Evolutionary conservation across 2,888 invertebrate genomes (phyloP).

Genomic region (Tachystola acroxantha): DNA sequence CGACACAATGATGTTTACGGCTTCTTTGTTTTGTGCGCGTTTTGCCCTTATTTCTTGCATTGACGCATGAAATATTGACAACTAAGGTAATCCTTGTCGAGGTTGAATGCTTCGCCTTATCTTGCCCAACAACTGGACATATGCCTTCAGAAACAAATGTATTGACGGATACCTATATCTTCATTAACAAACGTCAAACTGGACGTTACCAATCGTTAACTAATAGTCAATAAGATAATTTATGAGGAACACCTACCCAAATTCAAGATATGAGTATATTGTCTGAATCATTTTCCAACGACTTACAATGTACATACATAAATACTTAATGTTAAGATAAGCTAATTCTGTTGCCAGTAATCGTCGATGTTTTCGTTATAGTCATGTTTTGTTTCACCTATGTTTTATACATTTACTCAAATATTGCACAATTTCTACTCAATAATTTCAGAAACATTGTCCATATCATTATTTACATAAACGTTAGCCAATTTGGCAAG

Average conservation of each 20-base stretch:
- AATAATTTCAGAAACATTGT: too few relatives aligned
- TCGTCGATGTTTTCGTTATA: too few relatives aligned
- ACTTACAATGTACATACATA: neutral
- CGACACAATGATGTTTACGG: slow-evolving; percentile 38
- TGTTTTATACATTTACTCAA: too few relatives aligned
- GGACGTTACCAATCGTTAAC: neutral
- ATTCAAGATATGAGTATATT: neutral
- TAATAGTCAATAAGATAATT: neutral
- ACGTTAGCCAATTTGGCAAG: neutral
- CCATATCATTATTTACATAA: too few relatives aligned
- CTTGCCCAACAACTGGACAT: slow-evolving; percentile 19
- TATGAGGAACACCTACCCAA: too few relatives aligned
- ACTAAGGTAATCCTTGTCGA: slow-evolving; percentile 42
- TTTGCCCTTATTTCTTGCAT: slow-evolving; percentile 39
- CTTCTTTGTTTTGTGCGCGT: slow-evolving; percentile 58
- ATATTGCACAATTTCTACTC: too few relatives aligned
- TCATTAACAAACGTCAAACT: neutral
- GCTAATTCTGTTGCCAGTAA: neutral
- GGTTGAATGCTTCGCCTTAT: slow-evolving; percentile 47
- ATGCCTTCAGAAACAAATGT: neutral
- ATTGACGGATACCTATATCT: neutral
- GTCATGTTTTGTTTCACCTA: too few relatives aligned
- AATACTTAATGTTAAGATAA: neutral
- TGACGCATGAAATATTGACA: slow-evolving; percentile 39
- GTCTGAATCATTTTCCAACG: neutral